Conservation (phyloP, 1,140 invertebrate species). For the Eurytemora carolleeae region DNA sequence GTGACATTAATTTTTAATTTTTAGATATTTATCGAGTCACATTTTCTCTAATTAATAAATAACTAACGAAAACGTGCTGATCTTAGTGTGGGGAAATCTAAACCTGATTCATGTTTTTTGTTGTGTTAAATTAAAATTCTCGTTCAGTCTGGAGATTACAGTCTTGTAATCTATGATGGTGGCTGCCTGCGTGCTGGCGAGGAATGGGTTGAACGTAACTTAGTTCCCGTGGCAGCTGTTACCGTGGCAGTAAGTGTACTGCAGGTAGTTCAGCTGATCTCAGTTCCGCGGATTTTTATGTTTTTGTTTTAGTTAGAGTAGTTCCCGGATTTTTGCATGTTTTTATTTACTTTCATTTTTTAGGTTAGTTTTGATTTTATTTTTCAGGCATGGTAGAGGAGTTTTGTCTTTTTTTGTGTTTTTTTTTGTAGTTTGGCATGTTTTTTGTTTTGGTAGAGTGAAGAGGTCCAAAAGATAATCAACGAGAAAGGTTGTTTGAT, state of each 20-base stretch:
- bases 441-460: no score
- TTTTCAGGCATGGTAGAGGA: background rate
- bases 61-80: no score
- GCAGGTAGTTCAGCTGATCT: slow-evolving; percentile 50
- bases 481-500: slow-evolving; percentile 82
- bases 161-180: slow-evolving; percentile 59
- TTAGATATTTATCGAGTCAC: no score
- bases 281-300: no score
- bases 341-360: slow-evolving; percentile 2
- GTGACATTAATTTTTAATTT: no score
- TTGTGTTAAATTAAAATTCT: no score
- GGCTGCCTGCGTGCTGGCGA: slow-evolving; percentile 79
- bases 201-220: slow-evolving; percentile 79
- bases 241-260: slow-evolving; percentile 57
- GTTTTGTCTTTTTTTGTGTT: slow-evolving; percentile 2
- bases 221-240: slow-evolving; percentile 61
- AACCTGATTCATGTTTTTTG: no score
- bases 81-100: no score
- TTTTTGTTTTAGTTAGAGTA: no score
- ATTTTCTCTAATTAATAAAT: no score
- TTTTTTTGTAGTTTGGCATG: slow-evolving; percentile 20
- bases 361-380: background rate
- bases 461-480: slow-evolving; percentile 41
- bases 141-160: no score
- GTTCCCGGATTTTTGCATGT: background rate